A percentile compares a stretch with the other conserved stretches of the same genome.
Conservation (phyloP, 2,797 vertebrate genomes). For the Mionectes olivaceus region DNA sequence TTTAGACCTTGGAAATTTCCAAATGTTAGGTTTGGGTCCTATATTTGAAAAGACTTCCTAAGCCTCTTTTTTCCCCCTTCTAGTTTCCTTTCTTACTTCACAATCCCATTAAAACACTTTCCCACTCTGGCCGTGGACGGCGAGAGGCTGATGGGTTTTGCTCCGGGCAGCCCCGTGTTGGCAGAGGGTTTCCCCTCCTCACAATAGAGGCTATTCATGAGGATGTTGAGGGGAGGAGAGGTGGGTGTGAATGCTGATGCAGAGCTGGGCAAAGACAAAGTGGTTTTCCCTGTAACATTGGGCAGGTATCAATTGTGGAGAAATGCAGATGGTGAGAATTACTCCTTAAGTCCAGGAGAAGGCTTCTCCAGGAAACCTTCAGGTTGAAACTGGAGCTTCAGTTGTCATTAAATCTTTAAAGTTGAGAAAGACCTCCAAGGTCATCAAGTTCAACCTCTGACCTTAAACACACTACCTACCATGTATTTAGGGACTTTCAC, state of each 20-base stretch:
- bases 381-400: neutral
- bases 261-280: neutral
- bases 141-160: neutral
- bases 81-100: neutral
- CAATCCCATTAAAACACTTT: neutral
- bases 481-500: neutral
- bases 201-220: neutral
- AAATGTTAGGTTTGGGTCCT: conserved; percentile 49
- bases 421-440: neutral
- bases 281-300: neutral
- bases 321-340: neutral
- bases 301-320: neutral
- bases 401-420: neutral
- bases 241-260: neutral
- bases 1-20: conserved; percentile 47
- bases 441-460: neutral
- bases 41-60: conserved; percentile 46
- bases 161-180: neutral
- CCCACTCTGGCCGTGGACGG: neutral
- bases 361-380: too few species aligned
- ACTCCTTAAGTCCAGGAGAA: neutral
- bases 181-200: neutral
- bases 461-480: neutral
- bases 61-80: neutral
- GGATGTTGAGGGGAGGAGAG: fast-evolving